These are phyloP conservation scores for Temnothorax unifasciatus DNA, from an alignment of 2,888 invertebrate species.

Conservation along the genomic window DNA sequence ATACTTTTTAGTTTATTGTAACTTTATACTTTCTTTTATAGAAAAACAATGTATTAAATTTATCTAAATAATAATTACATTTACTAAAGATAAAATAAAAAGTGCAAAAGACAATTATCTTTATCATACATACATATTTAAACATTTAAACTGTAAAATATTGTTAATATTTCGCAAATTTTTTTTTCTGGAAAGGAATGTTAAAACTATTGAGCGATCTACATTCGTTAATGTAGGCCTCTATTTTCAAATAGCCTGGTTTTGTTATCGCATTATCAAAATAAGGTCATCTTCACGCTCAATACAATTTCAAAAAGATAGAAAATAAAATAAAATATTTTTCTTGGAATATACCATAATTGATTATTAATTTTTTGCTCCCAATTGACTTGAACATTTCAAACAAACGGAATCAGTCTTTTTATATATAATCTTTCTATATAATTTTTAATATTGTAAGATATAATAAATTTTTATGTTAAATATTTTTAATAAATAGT, in stretches of 20 bases:
- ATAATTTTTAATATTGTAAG: background rate
- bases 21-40: background rate
- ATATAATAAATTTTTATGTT: background rate
- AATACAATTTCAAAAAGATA: background rate
- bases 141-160: background rate
- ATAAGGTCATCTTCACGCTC: slow-evolving; percentile 8
- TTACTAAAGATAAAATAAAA: background rate
- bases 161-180: background rate
- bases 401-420: background rate
- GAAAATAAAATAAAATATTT: background rate
- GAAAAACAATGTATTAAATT: background rate
- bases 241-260: background rate
- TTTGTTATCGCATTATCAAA: slow-evolving; percentile 18
- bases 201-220: background rate
- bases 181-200: background rate
- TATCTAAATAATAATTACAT: background rate
- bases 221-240: background rate
- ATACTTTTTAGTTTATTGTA: background rate
- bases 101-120: background rate
- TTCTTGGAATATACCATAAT: background rate
- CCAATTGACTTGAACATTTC: background rate
- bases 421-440: background rate
- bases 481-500: background rate
- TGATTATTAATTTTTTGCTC: background rate
- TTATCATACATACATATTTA: background rate